Conservation (phyloP, 2,113 vertebrate species). For the Geococcyx californianus region DNA sequence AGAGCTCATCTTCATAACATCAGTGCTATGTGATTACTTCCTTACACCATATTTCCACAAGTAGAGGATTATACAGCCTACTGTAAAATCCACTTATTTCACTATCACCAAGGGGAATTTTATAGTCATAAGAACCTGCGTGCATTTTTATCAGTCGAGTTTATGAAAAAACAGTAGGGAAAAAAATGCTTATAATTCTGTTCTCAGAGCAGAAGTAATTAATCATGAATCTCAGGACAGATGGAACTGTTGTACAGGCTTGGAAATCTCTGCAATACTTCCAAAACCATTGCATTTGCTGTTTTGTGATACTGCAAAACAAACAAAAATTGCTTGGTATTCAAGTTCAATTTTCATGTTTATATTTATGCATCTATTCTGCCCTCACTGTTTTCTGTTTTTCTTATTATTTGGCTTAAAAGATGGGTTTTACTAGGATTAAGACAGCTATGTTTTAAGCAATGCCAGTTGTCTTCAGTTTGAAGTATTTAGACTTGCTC, state of each 20-base stretch:
- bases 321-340: slow-evolving; percentile 9
- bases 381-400: slow-evolving; percentile 25
- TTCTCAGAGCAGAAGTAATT: background rate
- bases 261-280: background rate
- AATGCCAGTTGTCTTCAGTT: background rate
- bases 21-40: background rate
- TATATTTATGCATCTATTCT: slow-evolving; percentile 37
- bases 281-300: background rate
- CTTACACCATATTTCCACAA: background rate
- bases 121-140: background rate
- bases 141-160: background rate
- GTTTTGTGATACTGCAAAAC: background rate
- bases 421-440: background rate
- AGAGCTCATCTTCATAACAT: slow-evolving; percentile 12
- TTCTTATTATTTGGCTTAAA: slow-evolving; percentile 49
- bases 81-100: slow-evolving; percentile 37
- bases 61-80: slow-evolving; percentile 11
- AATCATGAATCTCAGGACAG: slow-evolving; percentile 27
- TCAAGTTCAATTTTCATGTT: background rate
- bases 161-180: background rate
- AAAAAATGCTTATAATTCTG: background rate
- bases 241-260: background rate
- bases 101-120: background rate
- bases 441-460: slow-evolving; percentile 60
- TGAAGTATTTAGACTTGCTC: background rate